phyloP scores from a whole-genome alignment of 2,888 invertebrate genomes.

The Mesoligia furuncula region DNA sequence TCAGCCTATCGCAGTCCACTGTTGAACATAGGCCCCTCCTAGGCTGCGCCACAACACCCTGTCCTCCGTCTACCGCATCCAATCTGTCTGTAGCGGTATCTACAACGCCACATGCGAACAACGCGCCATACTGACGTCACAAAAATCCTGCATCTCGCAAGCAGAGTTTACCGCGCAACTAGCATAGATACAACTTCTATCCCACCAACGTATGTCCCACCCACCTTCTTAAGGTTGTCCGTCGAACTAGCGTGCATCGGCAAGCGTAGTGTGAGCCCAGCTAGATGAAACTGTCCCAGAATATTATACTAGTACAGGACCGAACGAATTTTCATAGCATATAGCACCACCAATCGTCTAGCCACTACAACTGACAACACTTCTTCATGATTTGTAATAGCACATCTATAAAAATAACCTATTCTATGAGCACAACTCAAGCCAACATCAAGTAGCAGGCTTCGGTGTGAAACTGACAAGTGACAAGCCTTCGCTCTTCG shows the following conservation, averaged over 20 bases:
- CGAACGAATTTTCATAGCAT: not conserved
- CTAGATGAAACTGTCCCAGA: not conserved
- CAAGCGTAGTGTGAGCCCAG: not conserved
- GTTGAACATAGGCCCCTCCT: not conserved
- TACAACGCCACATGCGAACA: no score
- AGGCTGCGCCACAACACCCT: no score
- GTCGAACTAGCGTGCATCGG: not conserved
- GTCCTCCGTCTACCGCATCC: not conserved
- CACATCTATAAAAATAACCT: constrained; percentile 4
- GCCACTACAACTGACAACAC: not conserved
- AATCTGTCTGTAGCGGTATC: no score
- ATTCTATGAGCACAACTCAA: constrained; percentile 2
- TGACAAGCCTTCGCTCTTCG: constrained; percentile 48
- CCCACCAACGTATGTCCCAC: no score
- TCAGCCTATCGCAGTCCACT: not conserved
- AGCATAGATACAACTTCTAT: no score
- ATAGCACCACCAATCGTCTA: not conserved
- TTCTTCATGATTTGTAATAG: not conserved
- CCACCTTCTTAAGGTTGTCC: not conserved
- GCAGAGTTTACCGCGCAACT: no score
- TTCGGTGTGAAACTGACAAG: constrained; percentile 62
- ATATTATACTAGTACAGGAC: not conserved
- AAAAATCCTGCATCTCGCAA: no score
- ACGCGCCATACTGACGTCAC: no score
- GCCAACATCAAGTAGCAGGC: constrained; percentile 40